Base-by-base conservation (phyloP, 2,888 invertebrate genomes). In the Micropterix aruncella region DNA sequence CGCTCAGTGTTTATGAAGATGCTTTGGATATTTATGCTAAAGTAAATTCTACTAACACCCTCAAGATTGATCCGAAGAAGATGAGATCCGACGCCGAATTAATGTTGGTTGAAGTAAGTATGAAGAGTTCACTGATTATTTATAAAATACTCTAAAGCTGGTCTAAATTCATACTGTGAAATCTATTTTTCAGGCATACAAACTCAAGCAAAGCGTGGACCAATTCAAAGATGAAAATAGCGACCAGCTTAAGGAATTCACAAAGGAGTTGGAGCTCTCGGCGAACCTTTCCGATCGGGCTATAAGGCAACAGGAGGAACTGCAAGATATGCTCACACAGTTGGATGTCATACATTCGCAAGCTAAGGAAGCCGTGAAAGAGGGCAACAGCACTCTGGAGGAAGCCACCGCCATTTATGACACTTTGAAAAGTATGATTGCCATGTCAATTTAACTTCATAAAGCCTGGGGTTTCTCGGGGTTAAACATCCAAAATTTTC, bases 331-430 rank as follows among this genome's bases (percentile, higher is more conserved):
- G 7, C 60, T 93, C 45, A 80, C 83, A 0, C 84, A 86, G 48
- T 79, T 91, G 4, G 85, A 89, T 55, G 77, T 77, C 16, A 79
- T 83, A 0, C 77, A 81, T 43, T 80, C 74, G 3, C 80, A 79
- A 55, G 94, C 94, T 0, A 78, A 79, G 46, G 79, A 84, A 43
- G 94, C 95, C 2, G 87, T 94, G 0, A 75, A 81, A 45, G 75
- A 84, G 43, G 93, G 93, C 2, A 89, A 94, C 55, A 77, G 79
- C 52, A 89, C 86, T 0, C 66, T 90, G 4, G 73, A 77, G 49
- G 85, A 88, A 56, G 92, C 87, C 2, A 80, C 83, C 55, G 77
- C 81, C 43, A 92, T 91, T 1, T 77, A 84, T 48, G 73, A 81
- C 49, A 86, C 84, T 16, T 66, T 90, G 16, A 73, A 77, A 60